Conservation (phyloP, 64 coral and sea anemone genomes). For the Dendrophyllia cribrosa region DNA sequence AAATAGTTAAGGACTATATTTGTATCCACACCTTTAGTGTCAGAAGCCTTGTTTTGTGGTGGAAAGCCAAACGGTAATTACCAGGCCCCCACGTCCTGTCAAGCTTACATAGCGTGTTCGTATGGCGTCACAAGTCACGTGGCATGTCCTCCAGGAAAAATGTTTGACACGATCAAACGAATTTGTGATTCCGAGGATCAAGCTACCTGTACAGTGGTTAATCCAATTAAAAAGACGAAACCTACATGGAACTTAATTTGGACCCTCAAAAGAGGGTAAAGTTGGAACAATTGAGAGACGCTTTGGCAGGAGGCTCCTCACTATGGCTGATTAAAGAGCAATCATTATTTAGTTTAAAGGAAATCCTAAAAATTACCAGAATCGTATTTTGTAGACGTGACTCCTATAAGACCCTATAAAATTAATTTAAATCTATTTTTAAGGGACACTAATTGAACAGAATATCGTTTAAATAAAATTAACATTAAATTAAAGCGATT, state of each 20-base stretch:
- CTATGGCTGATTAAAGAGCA: too few species aligned
- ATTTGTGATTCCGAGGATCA: background rate
- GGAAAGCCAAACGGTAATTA: conserved; percentile 55
- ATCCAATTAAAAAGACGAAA: background rate
- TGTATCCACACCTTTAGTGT: background rate
- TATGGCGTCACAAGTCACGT: conserved; percentile 58
- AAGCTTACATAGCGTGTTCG: conserved; percentile 58
- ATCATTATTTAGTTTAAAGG: too few species aligned
- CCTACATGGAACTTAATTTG: background rate
- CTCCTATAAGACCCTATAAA: too few species aligned
- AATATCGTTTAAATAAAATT: too few species aligned
- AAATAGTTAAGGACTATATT: too few species aligned
- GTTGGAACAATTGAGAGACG: too few species aligned
- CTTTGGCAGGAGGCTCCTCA: too few species aligned
- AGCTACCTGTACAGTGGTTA: background rate
- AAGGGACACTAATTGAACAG: too few species aligned
- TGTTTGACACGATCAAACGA: conserved; percentile 18
- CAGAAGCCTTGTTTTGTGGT: conserved; percentile 37
- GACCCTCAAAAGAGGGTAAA: background rate
- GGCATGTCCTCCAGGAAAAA: conserved; percentile 32
- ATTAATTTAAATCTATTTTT: too few species aligned
- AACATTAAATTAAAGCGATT: too few species aligned
- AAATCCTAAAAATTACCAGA: too few species aligned
- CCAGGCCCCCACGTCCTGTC: conserved; percentile 26
- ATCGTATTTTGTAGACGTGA: too few species aligned